These are phyloP conservation scores for Athetis lepigone DNA, from an alignment of 2,888 invertebrate species.

Conservation along the genomic window DNA sequence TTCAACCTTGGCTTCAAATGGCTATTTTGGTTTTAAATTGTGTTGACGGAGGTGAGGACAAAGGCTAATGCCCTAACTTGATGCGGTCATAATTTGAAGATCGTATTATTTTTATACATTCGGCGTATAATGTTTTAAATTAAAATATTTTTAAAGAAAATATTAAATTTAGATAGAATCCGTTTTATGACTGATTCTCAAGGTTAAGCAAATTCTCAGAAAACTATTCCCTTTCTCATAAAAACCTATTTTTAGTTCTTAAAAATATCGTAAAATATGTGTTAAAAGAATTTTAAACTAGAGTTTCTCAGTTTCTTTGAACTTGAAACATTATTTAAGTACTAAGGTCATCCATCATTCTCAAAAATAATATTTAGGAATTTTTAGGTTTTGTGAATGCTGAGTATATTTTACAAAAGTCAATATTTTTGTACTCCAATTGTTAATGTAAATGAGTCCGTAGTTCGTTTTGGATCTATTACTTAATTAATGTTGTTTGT, in stretches of 20 bases:
- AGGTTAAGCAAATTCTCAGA: neutral
- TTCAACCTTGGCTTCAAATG: conserved; percentile 28
- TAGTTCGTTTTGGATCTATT: neutral
- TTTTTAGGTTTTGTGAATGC: neutral
- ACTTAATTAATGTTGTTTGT: neutral
- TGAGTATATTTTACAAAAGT: neutral
- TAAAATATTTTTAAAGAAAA: no score
- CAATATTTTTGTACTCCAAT: neutral
- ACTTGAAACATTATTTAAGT: conserved; percentile 12
- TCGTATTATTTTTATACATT: neutral
- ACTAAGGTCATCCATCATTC: neutral
- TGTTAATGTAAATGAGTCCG: conserved; percentile 2
- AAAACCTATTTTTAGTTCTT: neutral
- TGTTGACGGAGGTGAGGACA: neutral
- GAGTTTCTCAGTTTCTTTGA: neutral
- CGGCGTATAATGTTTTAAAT: neutral
- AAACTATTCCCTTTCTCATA: neutral
- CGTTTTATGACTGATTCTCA: neutral
- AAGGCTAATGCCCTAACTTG: no score
- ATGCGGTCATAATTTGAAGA: neutral
- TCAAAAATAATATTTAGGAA: neutral
- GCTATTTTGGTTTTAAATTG: neutral
- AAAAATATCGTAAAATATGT: neutral
- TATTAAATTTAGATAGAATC: neutral
- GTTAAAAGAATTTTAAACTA: neutral